Evolutionary conservation across 2,113 vertebrate genomes (phyloP).

Genomic region (Chloroceryle aenea): DNA sequence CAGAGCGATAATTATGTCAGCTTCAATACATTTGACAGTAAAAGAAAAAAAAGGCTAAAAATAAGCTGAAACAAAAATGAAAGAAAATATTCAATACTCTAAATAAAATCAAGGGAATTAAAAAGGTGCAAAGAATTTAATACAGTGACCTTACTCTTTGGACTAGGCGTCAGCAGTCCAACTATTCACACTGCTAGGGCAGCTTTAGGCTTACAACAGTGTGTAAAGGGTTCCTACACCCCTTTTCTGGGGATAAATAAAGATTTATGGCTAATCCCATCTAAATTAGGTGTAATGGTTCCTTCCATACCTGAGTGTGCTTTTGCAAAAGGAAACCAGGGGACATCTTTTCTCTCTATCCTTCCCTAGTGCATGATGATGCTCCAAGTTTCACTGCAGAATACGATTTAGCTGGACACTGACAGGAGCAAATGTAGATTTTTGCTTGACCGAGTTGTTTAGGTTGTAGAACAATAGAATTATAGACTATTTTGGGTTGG

Average conservation of each 20-base stretch:
- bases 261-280: background rate
- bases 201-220: background rate
- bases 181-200: background rate
- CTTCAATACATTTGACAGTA: slow-evolving; percentile 71
- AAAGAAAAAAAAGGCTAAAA: slow-evolving; percentile 67
- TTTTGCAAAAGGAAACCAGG: background rate
- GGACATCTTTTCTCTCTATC: background rate
- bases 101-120: background rate
- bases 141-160: background rate
- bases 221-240: background rate
- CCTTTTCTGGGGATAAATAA: background rate
- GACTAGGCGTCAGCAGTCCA: background rate
- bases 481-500: background rate
- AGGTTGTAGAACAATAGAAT: background rate
- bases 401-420: background rate
- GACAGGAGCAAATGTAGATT: background rate
- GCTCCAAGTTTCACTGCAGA: background rate
- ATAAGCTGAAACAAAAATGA: slow-evolving; percentile 70
- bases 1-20: slow-evolving; percentile 80
- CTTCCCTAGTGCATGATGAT: background rate
- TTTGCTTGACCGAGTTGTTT: background rate
- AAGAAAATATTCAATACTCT: slow-evolving; percentile 67
- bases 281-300: background rate
- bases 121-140: background rate
- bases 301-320: background rate